Evolutionary conservation across 2,888 invertebrate species (phyloP).

Genomic region (Acanthoscelides obtectus): DNA sequence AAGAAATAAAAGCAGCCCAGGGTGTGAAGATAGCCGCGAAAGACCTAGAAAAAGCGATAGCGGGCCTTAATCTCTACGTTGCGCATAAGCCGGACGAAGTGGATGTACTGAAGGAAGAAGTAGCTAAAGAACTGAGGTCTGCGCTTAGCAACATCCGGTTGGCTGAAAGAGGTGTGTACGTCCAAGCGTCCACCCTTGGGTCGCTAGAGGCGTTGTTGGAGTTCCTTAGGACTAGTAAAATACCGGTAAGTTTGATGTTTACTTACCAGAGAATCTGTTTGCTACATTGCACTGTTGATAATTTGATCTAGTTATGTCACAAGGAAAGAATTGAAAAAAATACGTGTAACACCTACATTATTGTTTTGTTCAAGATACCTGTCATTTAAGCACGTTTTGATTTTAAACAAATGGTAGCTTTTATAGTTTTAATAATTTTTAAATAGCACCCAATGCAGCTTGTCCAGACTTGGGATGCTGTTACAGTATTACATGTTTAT

Average conservation of each 20-base stretch:
- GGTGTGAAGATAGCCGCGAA: slow-evolving; percentile 98
- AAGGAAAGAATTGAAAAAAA: too few species aligned
- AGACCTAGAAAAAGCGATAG: slow-evolving; percentile 96
- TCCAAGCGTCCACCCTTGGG: slow-evolving; percentile 99
- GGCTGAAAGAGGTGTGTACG: slow-evolving; percentile 91
- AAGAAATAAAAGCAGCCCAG: slow-evolving; percentile 92
- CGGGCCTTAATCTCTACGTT: slow-evolving; percentile 87
- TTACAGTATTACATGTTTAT: too few species aligned
- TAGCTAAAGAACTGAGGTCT: slow-evolving; percentile 79
- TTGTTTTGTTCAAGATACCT: too few species aligned
- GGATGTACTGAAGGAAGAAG: slow-evolving; percentile 79
- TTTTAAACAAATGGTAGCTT: too few species aligned
- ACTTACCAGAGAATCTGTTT: neutral
- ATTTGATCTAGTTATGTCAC: too few species aligned
- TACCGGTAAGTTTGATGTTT: slow-evolving; percentile 69
- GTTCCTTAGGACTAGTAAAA: slow-evolving; percentile 86
- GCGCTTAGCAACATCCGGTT: slow-evolving; percentile 91
- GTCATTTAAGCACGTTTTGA: too few species aligned
- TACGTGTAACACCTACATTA: too few species aligned
- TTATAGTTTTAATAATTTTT: too few species aligned
- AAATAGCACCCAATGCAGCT: too few species aligned
- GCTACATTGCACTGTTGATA: too few species aligned
- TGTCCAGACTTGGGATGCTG: too few species aligned
- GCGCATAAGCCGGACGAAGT: slow-evolving; percentile 93
- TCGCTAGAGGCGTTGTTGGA: slow-evolving; percentile 95